Evolutionary conservation across 2,797 vertebrate species (phyloP).

Genomic region (Galagoides demidoff): DNA sequence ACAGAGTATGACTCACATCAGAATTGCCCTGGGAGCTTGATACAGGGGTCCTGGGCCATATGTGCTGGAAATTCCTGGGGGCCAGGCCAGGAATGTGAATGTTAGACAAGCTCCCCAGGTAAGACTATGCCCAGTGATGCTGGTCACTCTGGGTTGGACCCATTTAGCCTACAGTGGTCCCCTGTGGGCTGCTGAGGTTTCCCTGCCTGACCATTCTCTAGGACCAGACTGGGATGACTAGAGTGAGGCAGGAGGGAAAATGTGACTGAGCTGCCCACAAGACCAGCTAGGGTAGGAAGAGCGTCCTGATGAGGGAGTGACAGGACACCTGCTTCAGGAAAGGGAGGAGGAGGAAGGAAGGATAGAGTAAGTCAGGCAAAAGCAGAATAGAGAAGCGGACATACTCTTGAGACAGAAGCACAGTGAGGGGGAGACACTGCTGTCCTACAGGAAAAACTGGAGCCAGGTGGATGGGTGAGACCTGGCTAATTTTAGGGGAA

Average conservation of each 20-base stretch:
- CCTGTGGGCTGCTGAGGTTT: background rate
- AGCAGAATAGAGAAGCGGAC: background rate
- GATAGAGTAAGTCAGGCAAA: background rate
- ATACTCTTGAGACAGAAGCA: background rate
- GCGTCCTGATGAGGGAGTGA: background rate
- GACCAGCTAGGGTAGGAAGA: background rate
- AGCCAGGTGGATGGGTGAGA: rapidly evolving
- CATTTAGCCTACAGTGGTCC: background rate
- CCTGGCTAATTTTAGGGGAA: background rate
- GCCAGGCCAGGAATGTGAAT: background rate
- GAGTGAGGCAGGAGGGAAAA: background rate
- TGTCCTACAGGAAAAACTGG: background rate
- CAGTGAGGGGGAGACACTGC: rapidly evolving
- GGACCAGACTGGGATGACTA: too few species aligned
- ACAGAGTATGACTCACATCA: background rate
- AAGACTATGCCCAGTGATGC: background rate
- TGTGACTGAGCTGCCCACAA: background rate
- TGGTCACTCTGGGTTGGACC: background rate
- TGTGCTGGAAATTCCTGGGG: background rate
- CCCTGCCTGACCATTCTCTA: background rate
- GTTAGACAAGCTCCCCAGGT: background rate
- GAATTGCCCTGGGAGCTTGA: background rate
- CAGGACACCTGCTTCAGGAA: background rate
- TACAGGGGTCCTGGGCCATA: background rate
- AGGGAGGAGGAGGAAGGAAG: background rate